Base-by-base conservation (phyloP, 2,797 vertebrate species). In the Lithobates pipiens region DNA sequence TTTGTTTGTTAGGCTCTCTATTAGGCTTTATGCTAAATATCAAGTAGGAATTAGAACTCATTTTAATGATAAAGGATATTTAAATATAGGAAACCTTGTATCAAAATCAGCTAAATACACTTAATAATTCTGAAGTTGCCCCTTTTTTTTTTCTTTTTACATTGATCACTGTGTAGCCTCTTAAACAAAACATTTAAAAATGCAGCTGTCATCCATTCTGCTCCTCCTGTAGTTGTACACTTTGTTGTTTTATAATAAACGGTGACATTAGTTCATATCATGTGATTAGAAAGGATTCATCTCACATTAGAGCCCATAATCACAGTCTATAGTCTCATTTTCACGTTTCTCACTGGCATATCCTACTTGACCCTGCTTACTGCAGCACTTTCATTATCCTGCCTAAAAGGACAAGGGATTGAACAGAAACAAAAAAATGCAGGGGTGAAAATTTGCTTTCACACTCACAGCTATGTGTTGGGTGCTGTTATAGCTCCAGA, bases 361-460 rank as follows among this genome's bases (percentile, higher is more conserved):
- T 94, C 94, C 96, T 93, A 93, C 92, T 92, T 94, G 95, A 96
- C 96, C 96, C 96, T 96, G 98, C 97, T 98, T 96, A 98, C 93
- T 87, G 65, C 93, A 95, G 97, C 96, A 90, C 89, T 98, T 97
- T 92, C 91, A 96, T 99, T 99, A 94, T 99, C 90, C 89, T 88
- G 89, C 77, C 90, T 95, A 93, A 97, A 96, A 96, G 93, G 92
- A 93, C 92, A 90, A 93, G 95, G 96, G 96, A 96, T 96, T 96
- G 96, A 96, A 92, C 94, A 93, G 93, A 94, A 95, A 96, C 96
- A 97, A 81, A 98, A 97, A 95, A 94, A 93, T 90, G 95, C 93
- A 90, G 95, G 95, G 92, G 95, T 94, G 95, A 96, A 95, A 95
- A 95, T 94, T 73, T 95, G 95, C 96, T 96, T 96, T 96, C 93